These are phyloP conservation scores for Drosophila vallismaia DNA, from an alignment of 2,888 invertebrate species.

Conservation along the genomic window DNA sequence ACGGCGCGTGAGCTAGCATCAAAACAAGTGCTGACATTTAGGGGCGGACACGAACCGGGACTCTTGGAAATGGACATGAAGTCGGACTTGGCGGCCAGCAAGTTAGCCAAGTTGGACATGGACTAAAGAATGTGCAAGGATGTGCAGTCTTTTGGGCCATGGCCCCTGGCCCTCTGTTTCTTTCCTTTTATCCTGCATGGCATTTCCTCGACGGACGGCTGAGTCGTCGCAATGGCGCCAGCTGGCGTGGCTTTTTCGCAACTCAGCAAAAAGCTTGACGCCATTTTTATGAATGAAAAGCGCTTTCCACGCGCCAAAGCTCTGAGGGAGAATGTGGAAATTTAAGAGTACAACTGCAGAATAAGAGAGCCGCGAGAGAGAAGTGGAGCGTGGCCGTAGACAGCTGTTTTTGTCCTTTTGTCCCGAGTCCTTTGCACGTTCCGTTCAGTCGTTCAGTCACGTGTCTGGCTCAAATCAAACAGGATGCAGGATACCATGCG, in stretches of 20 bases:
- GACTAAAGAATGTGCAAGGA: constrained; percentile 36
- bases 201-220: constrained; percentile 30
- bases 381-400: constrained; percentile 16
- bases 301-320: constrained; percentile 54
- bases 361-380: constrained; percentile 22
- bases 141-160: constrained; percentile 47
- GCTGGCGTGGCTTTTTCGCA: constrained; percentile 64
- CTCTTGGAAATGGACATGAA: constrained; percentile 41
- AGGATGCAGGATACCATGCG: constrained; percentile 16
- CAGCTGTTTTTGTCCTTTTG: constrained; percentile 37
- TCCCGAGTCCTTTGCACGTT: constrained; percentile 32
- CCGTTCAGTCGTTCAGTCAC: constrained; percentile 35
- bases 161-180: neutral
- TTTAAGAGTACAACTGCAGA: constrained; percentile 20
- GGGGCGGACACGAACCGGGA: constrained; percentile 75
- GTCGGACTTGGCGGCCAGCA: neutral
- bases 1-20: constrained; percentile 79
- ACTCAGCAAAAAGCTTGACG: constrained; percentile 69
- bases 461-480: constrained; percentile 36
- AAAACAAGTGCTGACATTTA: constrained; percentile 79
- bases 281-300: constrained; percentile 79
- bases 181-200: constrained; percentile 8
- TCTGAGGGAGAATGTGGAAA: constrained; percentile 27
- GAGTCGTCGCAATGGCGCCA: constrained; percentile 65
- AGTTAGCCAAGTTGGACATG: constrained; percentile 26